These are phyloP conservation scores for Spheniscus humboldti DNA, from an alignment of 2,797 vertebrate genomes.

Conservation along the genomic window DNA sequence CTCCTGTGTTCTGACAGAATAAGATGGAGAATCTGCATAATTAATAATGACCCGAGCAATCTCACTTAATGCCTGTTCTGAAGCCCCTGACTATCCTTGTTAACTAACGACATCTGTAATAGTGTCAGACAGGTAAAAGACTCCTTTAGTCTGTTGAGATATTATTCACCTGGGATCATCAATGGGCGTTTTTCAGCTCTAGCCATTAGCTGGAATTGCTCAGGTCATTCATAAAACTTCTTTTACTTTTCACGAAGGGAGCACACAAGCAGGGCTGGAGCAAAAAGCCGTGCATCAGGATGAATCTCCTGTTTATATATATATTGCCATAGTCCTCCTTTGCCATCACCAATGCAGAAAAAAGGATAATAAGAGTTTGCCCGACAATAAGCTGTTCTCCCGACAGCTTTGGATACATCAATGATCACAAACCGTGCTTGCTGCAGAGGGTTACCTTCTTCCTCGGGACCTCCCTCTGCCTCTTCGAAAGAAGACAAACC, in stretches of 20 bases:
- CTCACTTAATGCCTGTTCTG: conserved; percentile 69
- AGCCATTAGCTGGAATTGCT: conserved; percentile 69
- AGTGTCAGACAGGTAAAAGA: conserved; percentile 71
- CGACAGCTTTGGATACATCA: not conserved
- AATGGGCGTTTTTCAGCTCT: conserved; percentile 50
- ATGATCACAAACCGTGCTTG: not conserved
- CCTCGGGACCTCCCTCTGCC: not conserved
- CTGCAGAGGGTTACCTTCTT: not conserved
- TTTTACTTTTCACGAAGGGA: conserved; percentile 37
- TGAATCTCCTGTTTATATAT: not conserved
- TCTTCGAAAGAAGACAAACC: not conserved
- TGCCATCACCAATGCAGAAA: not conserved
- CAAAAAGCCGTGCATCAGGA: conserved; percentile 9
- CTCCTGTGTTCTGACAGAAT: conserved; percentile 65
- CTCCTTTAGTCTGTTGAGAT: conserved; percentile 69
- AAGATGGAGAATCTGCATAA: conserved; percentile 77
- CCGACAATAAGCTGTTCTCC: not conserved
- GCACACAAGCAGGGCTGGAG: conserved; percentile 54
- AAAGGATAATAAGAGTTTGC: not conserved
- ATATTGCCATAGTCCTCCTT: not conserved
- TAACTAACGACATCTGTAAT: conserved; percentile 73
- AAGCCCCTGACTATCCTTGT: conserved; percentile 64
- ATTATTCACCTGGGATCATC: conserved; percentile 74
- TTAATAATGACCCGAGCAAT: conserved; percentile 76
- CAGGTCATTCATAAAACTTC: conserved; percentile 66